A percentile compares a stretch with the other conserved stretches of the same genome.
These are phyloP conservation scores for Cavia porcellus DNA, from an alignment of 2,113 vertebrate genomes.

Conservation along the genomic window DNA sequence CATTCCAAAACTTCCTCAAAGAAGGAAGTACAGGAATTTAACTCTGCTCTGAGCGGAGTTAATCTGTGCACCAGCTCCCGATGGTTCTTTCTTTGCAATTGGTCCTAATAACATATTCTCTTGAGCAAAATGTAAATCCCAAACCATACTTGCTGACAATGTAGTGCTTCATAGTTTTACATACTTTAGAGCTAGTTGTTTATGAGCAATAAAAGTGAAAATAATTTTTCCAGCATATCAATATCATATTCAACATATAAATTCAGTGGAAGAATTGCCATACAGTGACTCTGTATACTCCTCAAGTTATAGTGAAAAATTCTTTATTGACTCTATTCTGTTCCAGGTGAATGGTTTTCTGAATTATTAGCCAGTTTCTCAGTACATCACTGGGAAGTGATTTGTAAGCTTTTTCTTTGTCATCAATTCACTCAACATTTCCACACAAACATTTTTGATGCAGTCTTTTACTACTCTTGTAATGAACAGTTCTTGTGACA, in stretches of 20 bases:
- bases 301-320: neutral
- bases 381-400: neutral
- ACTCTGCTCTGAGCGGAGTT: neutral
- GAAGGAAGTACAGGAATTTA: neutral
- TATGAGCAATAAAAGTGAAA: neutral
- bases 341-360: neutral
- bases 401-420: neutral
- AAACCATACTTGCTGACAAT: neutral
- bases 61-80: neutral
- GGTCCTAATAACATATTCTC: neutral
- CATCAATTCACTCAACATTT: neutral
- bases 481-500: neutral
- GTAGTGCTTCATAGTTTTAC: neutral
- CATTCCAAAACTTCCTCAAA: neutral
- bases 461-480: neutral
- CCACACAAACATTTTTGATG: neutral
- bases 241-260: neutral
- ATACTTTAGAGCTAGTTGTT: neutral
- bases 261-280: neutral
- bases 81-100: neutral
- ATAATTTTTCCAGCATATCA: neutral
- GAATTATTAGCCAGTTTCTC: neutral
- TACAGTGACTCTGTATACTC: neutral
- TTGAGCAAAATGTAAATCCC: neutral
- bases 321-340: neutral